These are phyloP conservation scores for Aproaerema taeniolella DNA, from an alignment of 2,888 invertebrate species.

Conservation along the genomic window DNA sequence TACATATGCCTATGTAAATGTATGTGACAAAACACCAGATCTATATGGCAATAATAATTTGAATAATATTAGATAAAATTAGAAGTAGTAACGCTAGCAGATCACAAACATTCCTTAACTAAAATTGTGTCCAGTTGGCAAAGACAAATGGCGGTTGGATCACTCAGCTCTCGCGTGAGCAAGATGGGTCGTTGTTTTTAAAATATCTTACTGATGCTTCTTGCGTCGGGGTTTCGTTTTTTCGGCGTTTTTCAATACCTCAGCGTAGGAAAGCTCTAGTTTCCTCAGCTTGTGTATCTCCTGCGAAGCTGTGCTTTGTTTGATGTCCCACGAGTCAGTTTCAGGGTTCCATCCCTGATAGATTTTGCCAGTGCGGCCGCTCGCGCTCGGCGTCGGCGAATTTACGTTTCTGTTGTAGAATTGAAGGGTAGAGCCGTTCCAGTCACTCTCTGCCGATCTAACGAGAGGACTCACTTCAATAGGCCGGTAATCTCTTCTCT, in stretches of 20 bases:
- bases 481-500: constrained; percentile 77
- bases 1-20: constrained; percentile 22
- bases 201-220: constrained; percentile 66
- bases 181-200: constrained; percentile 55
- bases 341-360: constrained; percentile 71
- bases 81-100: constrained; percentile 69
- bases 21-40: constrained; percentile 13
- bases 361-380: constrained; percentile 65
- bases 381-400: constrained; percentile 77
- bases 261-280: constrained; percentile 90
- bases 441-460: constrained; percentile 60
- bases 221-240: constrained; percentile 72
- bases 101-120: constrained; percentile 71
- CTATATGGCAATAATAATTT: constrained; percentile 63
- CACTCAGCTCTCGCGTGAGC: constrained; percentile 59
- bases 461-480: constrained; percentile 73
- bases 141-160: constrained; percentile 71
- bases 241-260: constrained; percentile 85
- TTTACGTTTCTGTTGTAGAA: constrained; percentile 81
- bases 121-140: constrained; percentile 72
- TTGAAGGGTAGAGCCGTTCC: constrained; percentile 85
- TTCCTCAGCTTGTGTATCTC: constrained; percentile 89
- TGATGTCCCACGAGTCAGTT: constrained; percentile 67
- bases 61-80: constrained; percentile 60
- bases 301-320: constrained; percentile 86